Conservation (phyloP, 1,140 invertebrate genomes). For the Prorops nasuta region DNA sequence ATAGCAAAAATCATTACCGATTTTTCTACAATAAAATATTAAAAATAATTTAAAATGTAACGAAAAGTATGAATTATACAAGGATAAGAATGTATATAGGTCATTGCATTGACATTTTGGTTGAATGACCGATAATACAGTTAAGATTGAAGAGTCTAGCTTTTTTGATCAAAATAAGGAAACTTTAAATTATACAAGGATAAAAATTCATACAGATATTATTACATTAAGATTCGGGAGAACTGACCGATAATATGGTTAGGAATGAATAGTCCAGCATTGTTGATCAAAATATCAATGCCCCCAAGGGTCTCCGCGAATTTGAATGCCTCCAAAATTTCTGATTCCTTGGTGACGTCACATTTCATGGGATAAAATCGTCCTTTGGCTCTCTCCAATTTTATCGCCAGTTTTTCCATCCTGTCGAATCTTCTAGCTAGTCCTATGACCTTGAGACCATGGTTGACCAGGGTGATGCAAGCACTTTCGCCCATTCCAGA, state of each 20-base stretch:
- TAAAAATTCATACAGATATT: no score
- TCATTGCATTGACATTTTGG: no score
- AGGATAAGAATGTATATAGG: no score
- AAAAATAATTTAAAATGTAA: no score
- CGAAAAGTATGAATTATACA: no score
- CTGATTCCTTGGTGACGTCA: constrained; percentile 60
- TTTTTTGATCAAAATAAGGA: no score
- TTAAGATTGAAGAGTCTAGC: no score
- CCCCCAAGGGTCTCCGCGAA: constrained; percentile 59
- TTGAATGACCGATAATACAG: no score
- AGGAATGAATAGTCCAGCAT: constrained; percentile 59
- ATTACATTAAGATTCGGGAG: no score
- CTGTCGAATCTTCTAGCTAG: constrained; percentile 47
- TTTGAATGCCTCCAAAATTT: constrained; percentile 60
- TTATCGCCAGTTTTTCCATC: constrained; percentile 27
- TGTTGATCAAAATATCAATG: constrained; percentile 65
- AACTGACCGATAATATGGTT: background rate
- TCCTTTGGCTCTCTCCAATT: constrained; percentile 18
- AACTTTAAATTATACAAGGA: no score
- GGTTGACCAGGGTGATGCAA: constrained; percentile 45
- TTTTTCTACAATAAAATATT: no score
- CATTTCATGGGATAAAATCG: constrained; percentile 47
- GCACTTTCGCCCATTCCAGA: constrained; percentile 63
- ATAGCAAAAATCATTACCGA: no score
- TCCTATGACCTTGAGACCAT: constrained; percentile 55